Evolutionary conservation across 1,140 invertebrate genomes (phyloP), one percentile per base, ranked within the genome.

Genomic region (Armadillidium nasatum): DNA sequence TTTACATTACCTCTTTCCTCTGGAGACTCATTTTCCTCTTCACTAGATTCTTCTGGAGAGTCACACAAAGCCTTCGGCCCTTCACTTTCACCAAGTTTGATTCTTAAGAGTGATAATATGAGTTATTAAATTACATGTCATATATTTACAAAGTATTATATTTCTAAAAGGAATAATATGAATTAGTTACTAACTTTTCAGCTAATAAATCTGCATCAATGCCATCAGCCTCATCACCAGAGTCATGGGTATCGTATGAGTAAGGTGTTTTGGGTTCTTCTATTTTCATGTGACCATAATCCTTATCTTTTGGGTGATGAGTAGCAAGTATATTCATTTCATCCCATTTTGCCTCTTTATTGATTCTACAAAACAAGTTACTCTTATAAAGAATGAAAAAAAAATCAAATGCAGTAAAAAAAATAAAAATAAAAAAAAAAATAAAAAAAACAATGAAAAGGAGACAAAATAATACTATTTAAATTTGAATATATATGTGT

Each of bases 221-320:
- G 77, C 90, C 88, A 84, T 92, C 91, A 33, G 89, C 87, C 69
- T 90, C 89, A 76, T 90, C 88, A 50, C 87, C 83, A n/a, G 84
- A 86, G 76, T 92, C 91, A 45, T 88, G 86, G 82, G 88, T 88
- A 33, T 33, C 33, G 80, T 93, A 91, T 84, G 91, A 93, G 83
- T 92, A 99, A 1, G 97, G 98, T 10, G 98, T 99, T 87, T 97
- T 95, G 50, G 96, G 95, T 85, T 98, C 97, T 83, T 98, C 95
- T 75, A 99, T 96, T 88, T 99, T 99, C 95, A 99, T 99, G 83
- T 97, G 95, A 10, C 97, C 97, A 87, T 99, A 99, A 87, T 99
- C 97, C 87, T 99, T 99, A 84, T 96, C 96, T 44, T 93, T 86
- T 60, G 97, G 97, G 89, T 99, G 97, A 83, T 96, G 90, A 6